phyloP scores from a whole-genome alignment of 2,888 invertebrate species.

The Esperia sulphurella region DNA sequence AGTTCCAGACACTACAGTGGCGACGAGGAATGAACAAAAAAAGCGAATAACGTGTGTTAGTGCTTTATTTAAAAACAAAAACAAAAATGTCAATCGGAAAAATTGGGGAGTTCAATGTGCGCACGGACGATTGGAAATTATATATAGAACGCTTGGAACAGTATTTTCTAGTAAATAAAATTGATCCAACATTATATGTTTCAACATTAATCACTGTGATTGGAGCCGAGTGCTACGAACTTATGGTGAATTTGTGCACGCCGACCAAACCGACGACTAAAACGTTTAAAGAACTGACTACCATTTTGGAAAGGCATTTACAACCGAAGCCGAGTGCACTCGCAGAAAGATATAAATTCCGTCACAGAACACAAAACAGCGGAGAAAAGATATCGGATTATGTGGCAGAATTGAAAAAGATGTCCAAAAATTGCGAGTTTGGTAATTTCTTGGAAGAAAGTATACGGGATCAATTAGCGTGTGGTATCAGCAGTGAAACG shows the following conservation, averaged over 20 bases:
- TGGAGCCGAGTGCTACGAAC: constrained; percentile 2
- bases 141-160: too few species aligned
- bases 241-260: constrained; percentile 7
- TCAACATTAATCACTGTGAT: constrained; percentile 10
- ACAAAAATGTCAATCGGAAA: too few species aligned
- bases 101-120: too few species aligned
- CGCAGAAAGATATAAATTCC: constrained; percentile 10
- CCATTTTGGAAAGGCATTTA: constrained; percentile 7
- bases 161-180: constrained; percentile 7
- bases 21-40: too few species aligned
- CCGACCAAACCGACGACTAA: constrained; percentile 8
- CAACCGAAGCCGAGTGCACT: constrained; percentile 6
- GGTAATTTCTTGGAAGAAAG: constrained; percentile 15
- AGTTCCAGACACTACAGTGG: too few species aligned
- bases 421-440: constrained; percentile 12
- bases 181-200: constrained; percentile 2
- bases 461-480: constrained; percentile 21
- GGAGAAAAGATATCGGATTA: constrained; percentile 3
- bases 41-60: too few species aligned
- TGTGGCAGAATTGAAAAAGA: constrained; percentile 6
- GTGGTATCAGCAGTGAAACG: constrained; percentile 12
- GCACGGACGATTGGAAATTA: too few species aligned
- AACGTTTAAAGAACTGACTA: background rate
- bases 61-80: too few species aligned
- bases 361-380: background rate